Percentiles rank a stretch among this genome's conserved stretches.
These are phyloP conservation scores for Pteria penguin DNA, from an alignment of 2,888 invertebrate species.

Conservation along the genomic window DNA sequence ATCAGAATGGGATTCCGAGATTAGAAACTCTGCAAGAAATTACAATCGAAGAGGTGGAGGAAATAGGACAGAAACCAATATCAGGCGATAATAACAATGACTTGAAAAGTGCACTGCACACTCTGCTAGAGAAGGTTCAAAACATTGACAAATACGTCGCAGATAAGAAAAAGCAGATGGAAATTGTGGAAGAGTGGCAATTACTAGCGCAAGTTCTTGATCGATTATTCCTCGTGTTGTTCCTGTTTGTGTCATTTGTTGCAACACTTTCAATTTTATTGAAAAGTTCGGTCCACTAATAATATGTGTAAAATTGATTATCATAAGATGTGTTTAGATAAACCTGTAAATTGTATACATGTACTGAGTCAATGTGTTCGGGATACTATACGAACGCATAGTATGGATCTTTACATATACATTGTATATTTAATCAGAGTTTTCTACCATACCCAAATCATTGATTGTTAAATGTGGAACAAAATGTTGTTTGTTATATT, in stretches of 20 bases:
- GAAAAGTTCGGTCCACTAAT: slow-evolving; percentile 30
- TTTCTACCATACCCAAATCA: too few relatives aligned
- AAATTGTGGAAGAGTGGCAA: slow-evolving; percentile 56
- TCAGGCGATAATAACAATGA: slow-evolving; percentile 6
- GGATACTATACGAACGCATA: too few relatives aligned
- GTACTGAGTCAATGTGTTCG: too few relatives aligned
- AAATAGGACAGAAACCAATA: background rate
- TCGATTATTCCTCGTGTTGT: slow-evolving; percentile 56
- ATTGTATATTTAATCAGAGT: too few relatives aligned
- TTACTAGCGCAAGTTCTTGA: slow-evolving; percentile 58
- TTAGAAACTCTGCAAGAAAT: background rate
- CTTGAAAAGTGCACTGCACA: slow-evolving; percentile 42
- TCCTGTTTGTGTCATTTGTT: slow-evolving; percentile 48
- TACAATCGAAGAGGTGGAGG: background rate
- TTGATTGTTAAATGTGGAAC: too few relatives aligned
- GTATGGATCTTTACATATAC: too few relatives aligned
- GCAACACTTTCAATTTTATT: slow-evolving; percentile 51
- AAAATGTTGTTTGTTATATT: too few relatives aligned
- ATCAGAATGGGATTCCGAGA: background rate
- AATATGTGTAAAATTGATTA: too few relatives aligned
- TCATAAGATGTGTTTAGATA: too few relatives aligned
- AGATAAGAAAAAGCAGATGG: slow-evolving; percentile 46
- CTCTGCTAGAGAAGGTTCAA: slow-evolving; percentile 53
- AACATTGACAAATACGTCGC: slow-evolving; percentile 49
- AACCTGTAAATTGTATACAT: too few relatives aligned